phyloP scores from a whole-genome alignment of 2,797 vertebrate genomes.

The Astyanax mexicanus region DNA sequence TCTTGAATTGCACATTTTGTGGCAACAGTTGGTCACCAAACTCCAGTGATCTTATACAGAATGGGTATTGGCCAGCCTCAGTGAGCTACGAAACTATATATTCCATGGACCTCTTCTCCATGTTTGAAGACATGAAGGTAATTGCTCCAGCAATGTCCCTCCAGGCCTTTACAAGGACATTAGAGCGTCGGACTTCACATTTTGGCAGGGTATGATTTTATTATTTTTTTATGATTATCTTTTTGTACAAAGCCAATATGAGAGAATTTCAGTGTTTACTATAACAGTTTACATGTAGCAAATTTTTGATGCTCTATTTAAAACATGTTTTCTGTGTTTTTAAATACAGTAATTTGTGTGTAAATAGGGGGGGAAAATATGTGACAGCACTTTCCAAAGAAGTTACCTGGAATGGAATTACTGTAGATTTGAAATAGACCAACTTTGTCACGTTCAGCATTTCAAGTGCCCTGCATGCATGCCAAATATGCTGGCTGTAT shows the following conservation, averaged over 20 bases:
- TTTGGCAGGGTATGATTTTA: background rate
- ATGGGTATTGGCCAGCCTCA: background rate
- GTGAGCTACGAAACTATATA: background rate
- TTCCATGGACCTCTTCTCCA: background rate
- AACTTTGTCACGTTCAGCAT: background rate
- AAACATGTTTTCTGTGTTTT: no score
- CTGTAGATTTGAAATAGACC: background rate
- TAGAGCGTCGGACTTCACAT: slow-evolving; percentile 21
- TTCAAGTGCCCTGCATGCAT: slow-evolving; percentile 25
- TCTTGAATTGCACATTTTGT: no score
- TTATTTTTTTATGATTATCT: background rate
- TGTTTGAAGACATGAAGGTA: slow-evolving; percentile 1
- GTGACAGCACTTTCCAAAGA: background rate
- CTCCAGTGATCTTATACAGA: background rate
- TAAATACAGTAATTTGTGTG: no score
- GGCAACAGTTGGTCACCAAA: slow-evolving; percentile 8
- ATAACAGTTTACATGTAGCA: background rate
- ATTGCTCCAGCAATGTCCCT: background rate
- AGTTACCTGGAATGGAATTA: background rate
- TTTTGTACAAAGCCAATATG: no score
- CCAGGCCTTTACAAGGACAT: slow-evolving; percentile 2
- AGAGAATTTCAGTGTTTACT: background rate
- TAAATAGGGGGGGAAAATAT: background rate
- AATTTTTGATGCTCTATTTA: no score
- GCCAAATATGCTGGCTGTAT: slow-evolving; percentile 13